phyloP scores from a whole-genome alignment of 2,113 vertebrate genomes.

The Gadus chalcogrammus region DNA sequence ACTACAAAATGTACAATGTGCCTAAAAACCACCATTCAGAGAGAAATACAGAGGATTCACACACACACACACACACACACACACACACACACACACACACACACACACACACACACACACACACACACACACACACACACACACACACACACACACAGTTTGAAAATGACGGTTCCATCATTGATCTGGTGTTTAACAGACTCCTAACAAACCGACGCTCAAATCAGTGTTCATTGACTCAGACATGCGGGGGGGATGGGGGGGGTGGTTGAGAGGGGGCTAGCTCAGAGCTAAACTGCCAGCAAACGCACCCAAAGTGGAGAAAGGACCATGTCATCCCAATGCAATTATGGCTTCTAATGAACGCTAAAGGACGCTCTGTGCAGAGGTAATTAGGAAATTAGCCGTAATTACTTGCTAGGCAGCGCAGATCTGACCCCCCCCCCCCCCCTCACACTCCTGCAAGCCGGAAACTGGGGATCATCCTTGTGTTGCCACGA shows the following conservation, averaged over 20 bases:
- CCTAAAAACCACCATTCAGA: too few species aligned
- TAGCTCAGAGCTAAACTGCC: constrained; percentile 39
- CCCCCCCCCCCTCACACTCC: constrained; percentile 5
- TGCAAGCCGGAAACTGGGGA: constrained; percentile 44
- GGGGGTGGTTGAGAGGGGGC: not conserved
- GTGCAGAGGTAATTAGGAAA: constrained; percentile 66
- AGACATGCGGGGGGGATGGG: constrained; percentile 53
- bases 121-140: constrained; percentile 10
- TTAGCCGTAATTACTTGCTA: constrained; percentile 69
- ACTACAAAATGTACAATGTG: too few species aligned
- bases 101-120: constrained; percentile 17
- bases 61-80: constrained; percentile 20
- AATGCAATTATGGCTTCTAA: constrained; percentile 74
- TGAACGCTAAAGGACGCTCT: constrained; percentile 63
- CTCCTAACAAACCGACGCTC: constrained; percentile 29
- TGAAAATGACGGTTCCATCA: constrained; percentile 35
- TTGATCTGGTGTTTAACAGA: constrained; percentile 42
- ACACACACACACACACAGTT: constrained; percentile 23
- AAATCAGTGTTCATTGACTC: constrained; percentile 68
- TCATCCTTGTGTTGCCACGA: constrained; percentile 39
- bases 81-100: constrained; percentile 17
- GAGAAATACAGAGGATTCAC: not conserved
- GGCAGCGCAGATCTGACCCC: constrained; percentile 57
- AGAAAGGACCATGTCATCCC: constrained; percentile 67
- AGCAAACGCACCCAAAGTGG: constrained; percentile 59